Base-by-base conservation (phyloP, 2,888 invertebrate genomes). In the Rugalucina vietnamica region DNA sequence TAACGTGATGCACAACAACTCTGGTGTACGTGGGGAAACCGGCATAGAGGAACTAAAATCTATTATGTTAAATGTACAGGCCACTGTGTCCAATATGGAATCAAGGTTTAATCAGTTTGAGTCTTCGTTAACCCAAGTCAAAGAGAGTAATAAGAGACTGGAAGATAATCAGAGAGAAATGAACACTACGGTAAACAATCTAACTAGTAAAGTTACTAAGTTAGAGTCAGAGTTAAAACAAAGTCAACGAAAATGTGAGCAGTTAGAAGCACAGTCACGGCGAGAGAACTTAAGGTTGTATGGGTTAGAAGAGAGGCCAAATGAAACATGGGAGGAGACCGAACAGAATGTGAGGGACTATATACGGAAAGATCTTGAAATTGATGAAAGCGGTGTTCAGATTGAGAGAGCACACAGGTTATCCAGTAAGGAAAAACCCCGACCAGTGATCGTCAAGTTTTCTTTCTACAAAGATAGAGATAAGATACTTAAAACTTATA, bases 401-500 rank as follows among this genome's bases (percentile, higher is more conserved):
- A 72, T 72, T 1, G 37, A 72, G 27, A 10, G 43, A 37, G 39
- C 72, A 36, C 72, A 72, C 27, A 39, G 72, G 43, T 21, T 72
- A 3, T 27, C 10, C 1, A 43, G 72, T 39, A 24, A 12, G 3
- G 72, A 72, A 14, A 39, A 37, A 39, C 39, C 37, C 21, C 10
- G 70, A 5, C 70, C 70, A 70, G 8, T 37, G 3, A 70, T 70
- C 10, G 36, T 34, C 4, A 70, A 72, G n/a, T 36, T 72, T 39
- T 39, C 72, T 5, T 72, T 72, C 24, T 72, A 39, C 43, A 72
- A 72, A 39, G 24, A 72, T 72, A 72, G n/a, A 39, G 72, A 72
- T 14, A 18, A 8, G 27, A 43, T 72, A 8, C 24, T 72, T 1
- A 27, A 43, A 12, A 39, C 39, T 21, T 27, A 72, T 27, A 72